These are phyloP conservation scores for Lasiommata megera DNA, from an alignment of 2,888 invertebrate species.

Conservation along the genomic window DNA sequence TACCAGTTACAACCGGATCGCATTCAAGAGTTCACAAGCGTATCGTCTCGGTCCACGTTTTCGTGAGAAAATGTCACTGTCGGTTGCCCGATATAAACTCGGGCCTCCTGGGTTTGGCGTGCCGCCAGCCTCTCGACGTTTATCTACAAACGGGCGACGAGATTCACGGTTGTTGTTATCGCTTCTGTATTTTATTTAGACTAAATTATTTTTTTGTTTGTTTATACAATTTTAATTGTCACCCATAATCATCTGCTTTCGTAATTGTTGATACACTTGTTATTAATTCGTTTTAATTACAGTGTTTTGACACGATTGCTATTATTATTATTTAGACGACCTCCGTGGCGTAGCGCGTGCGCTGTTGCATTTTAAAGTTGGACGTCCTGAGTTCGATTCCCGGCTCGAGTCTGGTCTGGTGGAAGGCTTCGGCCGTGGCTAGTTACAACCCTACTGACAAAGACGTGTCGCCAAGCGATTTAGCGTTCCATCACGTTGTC, in stretches of 20 bases:
- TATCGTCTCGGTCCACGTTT: slow-evolving; percentile 24
- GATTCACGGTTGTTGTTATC: slow-evolving; percentile 11
- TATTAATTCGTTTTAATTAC: neutral
- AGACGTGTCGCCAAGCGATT: too few species aligned
- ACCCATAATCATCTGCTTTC: neutral
- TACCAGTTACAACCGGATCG: slow-evolving; percentile 42
- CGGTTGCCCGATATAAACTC: slow-evolving; percentile 31
- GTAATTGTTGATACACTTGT: neutral
- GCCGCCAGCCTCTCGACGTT: slow-evolving; percentile 49
- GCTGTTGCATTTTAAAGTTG: too few species aligned
- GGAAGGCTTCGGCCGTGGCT: too few species aligned
- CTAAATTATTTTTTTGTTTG: slow-evolving; percentile 4
- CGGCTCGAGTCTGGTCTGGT: too few species aligned
- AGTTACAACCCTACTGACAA: too few species aligned
- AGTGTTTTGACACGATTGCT: too few species aligned
- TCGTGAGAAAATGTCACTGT: slow-evolving; percentile 36
- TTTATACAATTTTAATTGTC: neutral
- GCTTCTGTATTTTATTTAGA: slow-evolving; percentile 17
- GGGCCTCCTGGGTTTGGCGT: slow-evolving; percentile 53
- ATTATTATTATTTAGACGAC: too few species aligned
- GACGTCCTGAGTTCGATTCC: too few species aligned
- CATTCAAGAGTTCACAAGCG: slow-evolving; percentile 38
- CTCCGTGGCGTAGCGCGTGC: too few species aligned
- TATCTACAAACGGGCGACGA: slow-evolving; percentile 18
- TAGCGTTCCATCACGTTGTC: too few species aligned